phyloP scores from a whole-genome alignment of 2,797 vertebrate species.

The Lithobates sylvaticus region DNA sequence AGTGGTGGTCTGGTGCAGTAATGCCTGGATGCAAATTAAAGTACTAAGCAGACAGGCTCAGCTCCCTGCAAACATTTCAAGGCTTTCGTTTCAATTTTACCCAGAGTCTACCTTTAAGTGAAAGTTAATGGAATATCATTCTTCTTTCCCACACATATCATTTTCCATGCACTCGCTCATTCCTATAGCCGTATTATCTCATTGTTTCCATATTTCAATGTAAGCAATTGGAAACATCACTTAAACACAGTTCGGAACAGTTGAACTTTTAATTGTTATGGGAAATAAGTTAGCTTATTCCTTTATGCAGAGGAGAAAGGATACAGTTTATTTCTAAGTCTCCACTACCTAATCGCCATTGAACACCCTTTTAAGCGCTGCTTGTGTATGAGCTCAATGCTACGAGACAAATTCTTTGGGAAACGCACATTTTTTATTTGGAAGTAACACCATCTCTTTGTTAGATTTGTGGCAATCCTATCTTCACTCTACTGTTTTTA shows the following conservation, averaged over 20 bases:
- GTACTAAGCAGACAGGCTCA: neutral
- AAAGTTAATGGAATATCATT: constrained; percentile 73
- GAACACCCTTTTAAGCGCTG: constrained; percentile 77
- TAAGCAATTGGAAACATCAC: constrained; percentile 73
- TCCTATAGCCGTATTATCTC: constrained; percentile 71
- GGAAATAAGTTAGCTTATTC: constrained; percentile 81
- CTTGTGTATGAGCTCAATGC: constrained; percentile 88
- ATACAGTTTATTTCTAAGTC: constrained; percentile 75
- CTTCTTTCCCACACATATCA: constrained; percentile 68
- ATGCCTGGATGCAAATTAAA: neutral
- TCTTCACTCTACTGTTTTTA: constrained; percentile 98
- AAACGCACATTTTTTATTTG: constrained; percentile 90
- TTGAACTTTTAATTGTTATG: constrained; percentile 82
- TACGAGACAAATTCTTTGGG: constrained; percentile 93
- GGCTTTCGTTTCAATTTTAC: neutral
- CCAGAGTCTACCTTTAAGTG: constrained; percentile 56
- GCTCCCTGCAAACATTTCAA: neutral
- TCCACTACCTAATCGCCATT: constrained; percentile 80
- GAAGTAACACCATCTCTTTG: constrained; percentile 98
- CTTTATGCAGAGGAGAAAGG: constrained; percentile 72
- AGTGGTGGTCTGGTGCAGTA: neutral
- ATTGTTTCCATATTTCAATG: constrained; percentile 73
- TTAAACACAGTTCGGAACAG: constrained; percentile 71
- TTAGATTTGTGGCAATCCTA: constrained; percentile 97
- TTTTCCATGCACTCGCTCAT: constrained; percentile 65